These are phyloP conservation scores for Larimichthys crocea DNA, from an alignment of 2,113 vertebrate species.

Conservation along the genomic window DNA sequence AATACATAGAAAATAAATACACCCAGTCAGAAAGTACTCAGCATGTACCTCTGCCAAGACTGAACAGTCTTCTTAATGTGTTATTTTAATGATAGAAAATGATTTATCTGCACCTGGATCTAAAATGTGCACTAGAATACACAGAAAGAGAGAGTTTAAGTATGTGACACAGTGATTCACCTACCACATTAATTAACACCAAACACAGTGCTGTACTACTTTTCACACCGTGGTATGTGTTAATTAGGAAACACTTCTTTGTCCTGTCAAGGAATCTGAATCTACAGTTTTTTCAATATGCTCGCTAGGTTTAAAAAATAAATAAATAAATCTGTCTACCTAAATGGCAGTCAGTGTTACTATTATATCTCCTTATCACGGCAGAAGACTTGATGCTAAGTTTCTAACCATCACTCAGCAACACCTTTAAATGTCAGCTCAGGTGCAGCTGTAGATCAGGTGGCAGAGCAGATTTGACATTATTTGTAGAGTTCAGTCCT, in stretches of 20 bases:
- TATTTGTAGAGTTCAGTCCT: neutral
- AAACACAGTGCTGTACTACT: neutral
- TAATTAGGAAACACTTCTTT: slow-evolving; percentile 22
- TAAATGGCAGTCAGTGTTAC: neutral
- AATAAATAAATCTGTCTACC: neutral
- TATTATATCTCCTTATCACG: neutral
- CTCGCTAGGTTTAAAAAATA: neutral
- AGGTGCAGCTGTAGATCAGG: neutral
- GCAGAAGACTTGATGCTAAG: neutral
- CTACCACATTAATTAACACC: slow-evolving; percentile 5
- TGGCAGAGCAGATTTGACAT: neutral
- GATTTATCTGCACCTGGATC: neutral
- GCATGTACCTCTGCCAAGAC: neutral
- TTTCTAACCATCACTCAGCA: neutral
- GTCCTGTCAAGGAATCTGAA: slow-evolving; percentile 9
- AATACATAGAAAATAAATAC: slow-evolving; percentile 10
- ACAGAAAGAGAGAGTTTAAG: neutral
- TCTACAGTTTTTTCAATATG: neutral
- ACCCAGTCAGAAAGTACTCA: neutral
- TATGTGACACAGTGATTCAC: neutral
- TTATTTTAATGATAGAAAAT: neutral
- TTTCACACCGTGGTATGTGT: neutral
- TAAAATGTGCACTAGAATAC: neutral
- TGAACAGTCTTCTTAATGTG: neutral
- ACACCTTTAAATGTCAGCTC: neutral